phyloP scores from a whole-genome alignment of 2,888 invertebrate species.

The Hipparchia sbordonii region DNA sequence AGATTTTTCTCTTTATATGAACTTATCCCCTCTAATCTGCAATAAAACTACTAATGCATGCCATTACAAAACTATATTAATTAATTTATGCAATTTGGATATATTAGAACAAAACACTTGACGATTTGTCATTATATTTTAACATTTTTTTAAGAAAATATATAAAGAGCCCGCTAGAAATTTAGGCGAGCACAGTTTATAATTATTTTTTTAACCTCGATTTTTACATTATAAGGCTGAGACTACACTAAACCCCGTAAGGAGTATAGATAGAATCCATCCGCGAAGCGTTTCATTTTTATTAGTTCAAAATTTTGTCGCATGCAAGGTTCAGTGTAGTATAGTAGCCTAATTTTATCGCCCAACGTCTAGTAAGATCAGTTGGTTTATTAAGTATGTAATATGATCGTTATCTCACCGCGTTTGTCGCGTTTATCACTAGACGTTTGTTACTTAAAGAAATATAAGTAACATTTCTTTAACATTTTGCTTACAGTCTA shows the following conservation, averaged over 20 bases:
- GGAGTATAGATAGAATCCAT: background rate
- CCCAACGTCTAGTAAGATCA: no score
- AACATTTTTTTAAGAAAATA: slow-evolving; percentile 68
- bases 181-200: slow-evolving; percentile 58
- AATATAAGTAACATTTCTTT: slow-evolving; percentile 44
- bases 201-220: slow-evolving; percentile 39
- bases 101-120: slow-evolving; percentile 36
- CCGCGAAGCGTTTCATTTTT: background rate
- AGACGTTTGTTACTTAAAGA: background rate
- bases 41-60: slow-evolving; percentile 48
- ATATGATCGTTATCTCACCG: no score
- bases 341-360: background rate
- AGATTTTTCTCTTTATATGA: slow-evolving; percentile 69
- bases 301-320: background rate
- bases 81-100: slow-evolving; percentile 41
- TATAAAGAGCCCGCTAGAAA: slow-evolving; percentile 39
- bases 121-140: slow-evolving; percentile 45
- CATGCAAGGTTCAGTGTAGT: background rate
- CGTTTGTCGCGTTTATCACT: background rate
- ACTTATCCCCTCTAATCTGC: slow-evolving; percentile 62
- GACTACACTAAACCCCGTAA: background rate
- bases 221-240: slow-evolving; percentile 27
- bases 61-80: slow-evolving; percentile 48
- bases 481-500: slow-evolving; percentile 45
- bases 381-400: no score